phyloP scores from a whole-genome alignment of 2,797 vertebrate genomes.

The Momotus momota region DNA sequence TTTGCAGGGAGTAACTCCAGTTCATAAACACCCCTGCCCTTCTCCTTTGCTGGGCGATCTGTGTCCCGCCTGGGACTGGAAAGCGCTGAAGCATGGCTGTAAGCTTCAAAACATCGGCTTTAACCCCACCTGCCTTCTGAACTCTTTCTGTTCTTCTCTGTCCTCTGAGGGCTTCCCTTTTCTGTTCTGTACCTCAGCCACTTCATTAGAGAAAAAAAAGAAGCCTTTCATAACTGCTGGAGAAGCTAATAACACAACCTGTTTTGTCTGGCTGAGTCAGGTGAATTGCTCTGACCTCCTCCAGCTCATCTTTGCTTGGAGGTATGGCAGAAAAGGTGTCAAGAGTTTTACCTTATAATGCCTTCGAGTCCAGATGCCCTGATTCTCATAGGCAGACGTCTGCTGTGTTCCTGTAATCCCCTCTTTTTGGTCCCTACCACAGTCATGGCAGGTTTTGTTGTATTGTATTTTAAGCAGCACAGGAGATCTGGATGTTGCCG shows the following conservation, averaged over 20 bases:
- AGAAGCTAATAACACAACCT: neutral
- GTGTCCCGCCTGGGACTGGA: neutral
- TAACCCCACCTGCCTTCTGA: neutral
- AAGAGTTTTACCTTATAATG: neutral
- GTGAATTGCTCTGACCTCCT: neutral
- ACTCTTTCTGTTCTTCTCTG: neutral
- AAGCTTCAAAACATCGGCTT: neutral
- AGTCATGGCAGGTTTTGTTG: neutral
- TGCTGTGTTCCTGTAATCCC: neutral
- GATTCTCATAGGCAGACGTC: neutral
- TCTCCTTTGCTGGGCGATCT: constrained; percentile 34
- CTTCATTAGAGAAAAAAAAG: neutral
- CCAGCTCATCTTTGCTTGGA: neutral
- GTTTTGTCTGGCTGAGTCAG: constrained; percentile 5
- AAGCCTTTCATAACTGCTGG: neutral
- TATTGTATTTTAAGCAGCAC: neutral
- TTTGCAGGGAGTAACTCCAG: neutral
- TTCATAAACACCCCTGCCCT: neutral
- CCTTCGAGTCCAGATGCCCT: neutral
- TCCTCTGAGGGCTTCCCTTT: neutral
- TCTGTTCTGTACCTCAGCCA: neutral
- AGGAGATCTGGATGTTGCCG: neutral
- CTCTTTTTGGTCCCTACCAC: neutral
- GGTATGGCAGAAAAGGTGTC: neutral
- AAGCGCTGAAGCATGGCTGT: neutral